Conservation (phyloP, 2,113 vertebrate species). For the Clarias magur region DNA sequence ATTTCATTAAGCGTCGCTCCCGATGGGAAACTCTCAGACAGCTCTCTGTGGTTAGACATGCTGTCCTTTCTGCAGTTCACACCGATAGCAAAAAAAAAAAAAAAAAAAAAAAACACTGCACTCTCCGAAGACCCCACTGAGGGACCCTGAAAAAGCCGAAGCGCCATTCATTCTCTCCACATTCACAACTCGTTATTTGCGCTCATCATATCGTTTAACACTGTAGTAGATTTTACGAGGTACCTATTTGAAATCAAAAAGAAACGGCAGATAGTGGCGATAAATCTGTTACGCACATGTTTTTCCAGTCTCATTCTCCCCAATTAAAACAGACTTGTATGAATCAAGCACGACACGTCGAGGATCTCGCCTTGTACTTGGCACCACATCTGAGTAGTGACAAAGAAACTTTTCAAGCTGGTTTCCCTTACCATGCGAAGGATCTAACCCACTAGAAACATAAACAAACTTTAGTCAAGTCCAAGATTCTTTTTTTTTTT, state of each 20-base stretch:
- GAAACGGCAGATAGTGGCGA: not conserved
- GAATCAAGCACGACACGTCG: conserved; percentile 1
- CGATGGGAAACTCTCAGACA: conserved; percentile 20
- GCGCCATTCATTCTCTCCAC: conserved; percentile 2
- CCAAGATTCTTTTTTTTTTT: not conserved
- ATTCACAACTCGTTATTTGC: not conserved
- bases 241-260: not conserved
- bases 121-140: not conserved
- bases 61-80: conserved; percentile 31
- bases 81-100: not conserved
- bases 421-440: conserved; percentile 17
- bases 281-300: conserved; percentile 22
- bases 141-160: conserved; percentile 27
- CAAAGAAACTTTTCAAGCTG: conserved; percentile 8
- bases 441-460: conserved; percentile 18
- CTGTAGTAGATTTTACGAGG: not conserved
- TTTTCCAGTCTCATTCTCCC: conserved; percentile 14
- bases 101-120: not conserved
- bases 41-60: conserved; percentile 27
- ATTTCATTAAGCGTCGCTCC: conserved; percentile 29
- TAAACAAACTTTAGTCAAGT: conserved; percentile 16
- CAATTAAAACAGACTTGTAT: conserved; percentile 30
- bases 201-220: conserved; percentile 19
- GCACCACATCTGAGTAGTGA: conserved; percentile 40
- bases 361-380: conserved; percentile 26